Evolutionary conservation across 2,113 vertebrate genomes (phyloP).

Genomic region (Andinoacara biseriatus): DNA sequence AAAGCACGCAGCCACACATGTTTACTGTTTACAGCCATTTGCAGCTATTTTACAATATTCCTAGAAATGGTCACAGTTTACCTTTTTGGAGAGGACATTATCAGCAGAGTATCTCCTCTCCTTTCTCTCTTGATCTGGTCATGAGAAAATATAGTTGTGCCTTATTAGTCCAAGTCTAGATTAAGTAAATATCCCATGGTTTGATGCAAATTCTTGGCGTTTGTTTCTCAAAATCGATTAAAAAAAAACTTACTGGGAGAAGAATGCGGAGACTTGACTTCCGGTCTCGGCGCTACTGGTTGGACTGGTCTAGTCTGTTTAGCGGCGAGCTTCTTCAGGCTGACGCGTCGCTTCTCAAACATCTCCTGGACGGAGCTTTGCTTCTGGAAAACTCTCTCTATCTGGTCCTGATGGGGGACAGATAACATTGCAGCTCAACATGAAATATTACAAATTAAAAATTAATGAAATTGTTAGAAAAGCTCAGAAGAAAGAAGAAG

Average conservation of each 20-base stretch:
- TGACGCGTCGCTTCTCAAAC: conserved; percentile 92
- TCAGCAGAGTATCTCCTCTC: conserved; percentile 77
- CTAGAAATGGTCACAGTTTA: not conserved
- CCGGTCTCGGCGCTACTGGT: conserved; percentile 94
- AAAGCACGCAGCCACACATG: not conserved
- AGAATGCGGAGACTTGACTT: conserved; percentile 88
- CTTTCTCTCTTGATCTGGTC: conserved; percentile 79
- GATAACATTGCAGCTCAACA: not conserved
- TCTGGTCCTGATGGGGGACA: conserved; percentile 82
- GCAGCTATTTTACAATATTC: accelerated
- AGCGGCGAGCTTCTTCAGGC: conserved; percentile 95
- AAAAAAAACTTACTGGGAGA: conserved; percentile 81
- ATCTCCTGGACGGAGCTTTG: conserved; percentile 93
- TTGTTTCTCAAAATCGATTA: not conserved
- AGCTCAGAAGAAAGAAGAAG: not conserved
- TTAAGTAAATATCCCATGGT: not conserved
- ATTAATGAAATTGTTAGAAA: accelerated
- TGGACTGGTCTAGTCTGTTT: conserved; percentile 96
- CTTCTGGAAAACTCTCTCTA: conserved; percentile 92
- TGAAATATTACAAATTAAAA: not conserved
- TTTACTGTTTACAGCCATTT: not conserved
- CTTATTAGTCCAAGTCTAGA: not conserved
- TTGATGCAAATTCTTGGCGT: not conserved
- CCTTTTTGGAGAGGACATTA: conserved; percentile 81
- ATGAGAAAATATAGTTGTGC: not conserved